phyloP scores from a whole-genome alignment of 2,113 vertebrate species.

The Hydropotes inermis region DNA sequence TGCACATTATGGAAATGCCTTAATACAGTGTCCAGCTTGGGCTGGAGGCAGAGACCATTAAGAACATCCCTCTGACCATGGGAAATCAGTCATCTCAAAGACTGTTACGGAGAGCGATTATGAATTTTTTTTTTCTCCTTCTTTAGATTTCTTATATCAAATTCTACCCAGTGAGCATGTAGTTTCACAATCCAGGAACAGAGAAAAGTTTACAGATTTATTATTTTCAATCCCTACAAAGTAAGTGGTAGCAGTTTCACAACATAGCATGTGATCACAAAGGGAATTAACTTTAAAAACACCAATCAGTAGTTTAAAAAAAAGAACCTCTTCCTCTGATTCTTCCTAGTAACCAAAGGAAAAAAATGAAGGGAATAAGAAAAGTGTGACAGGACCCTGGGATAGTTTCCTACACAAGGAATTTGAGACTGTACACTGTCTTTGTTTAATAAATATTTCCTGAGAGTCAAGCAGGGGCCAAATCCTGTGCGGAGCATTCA shows the following conservation, averaged over 20 bases:
- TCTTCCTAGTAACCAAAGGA: background rate
- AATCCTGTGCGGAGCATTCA: background rate
- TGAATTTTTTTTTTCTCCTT: background rate
- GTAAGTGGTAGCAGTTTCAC: background rate
- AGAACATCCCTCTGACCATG: background rate
- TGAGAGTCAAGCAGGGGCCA: background rate
- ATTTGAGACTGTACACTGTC: background rate
- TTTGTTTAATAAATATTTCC: background rate
- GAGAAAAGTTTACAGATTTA: background rate
- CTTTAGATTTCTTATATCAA: background rate
- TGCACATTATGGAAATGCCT: background rate
- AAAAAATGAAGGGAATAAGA: background rate
- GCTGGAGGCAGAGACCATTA: background rate
- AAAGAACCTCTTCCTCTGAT: background rate
- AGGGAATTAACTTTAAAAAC: background rate
- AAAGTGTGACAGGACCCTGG: background rate
- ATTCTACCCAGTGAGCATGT: background rate
- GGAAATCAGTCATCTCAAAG: background rate
- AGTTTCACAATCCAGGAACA: background rate
- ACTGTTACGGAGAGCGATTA: background rate
- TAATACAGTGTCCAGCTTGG: background rate
- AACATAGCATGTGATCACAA: background rate
- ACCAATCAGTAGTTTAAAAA: background rate
- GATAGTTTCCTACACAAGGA: background rate
- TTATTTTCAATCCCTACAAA: slow-evolving; percentile 28